Evolutionary conservation across 2,888 invertebrate species (phyloP).

Genomic region (Coleophora deauratella): DNA sequence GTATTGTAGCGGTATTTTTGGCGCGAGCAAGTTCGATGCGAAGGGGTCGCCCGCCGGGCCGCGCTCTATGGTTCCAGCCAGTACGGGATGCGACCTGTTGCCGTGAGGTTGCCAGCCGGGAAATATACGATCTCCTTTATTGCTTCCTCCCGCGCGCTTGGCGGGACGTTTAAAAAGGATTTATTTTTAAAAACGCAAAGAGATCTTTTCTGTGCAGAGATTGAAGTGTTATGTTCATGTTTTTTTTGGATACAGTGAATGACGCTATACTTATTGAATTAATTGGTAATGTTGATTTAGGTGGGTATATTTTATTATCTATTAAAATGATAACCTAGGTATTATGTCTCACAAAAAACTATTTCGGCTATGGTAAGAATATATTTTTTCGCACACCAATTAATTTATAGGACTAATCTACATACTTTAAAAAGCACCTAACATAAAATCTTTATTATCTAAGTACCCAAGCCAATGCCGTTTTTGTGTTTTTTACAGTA

Average conservation of each 20-base stretch:
- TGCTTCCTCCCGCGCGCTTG: slow-evolving; percentile 23
- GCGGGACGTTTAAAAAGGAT: slow-evolving; percentile 42
- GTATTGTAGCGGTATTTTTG: slow-evolving; percentile 53
- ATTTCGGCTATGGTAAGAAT: too few relatives aligned
- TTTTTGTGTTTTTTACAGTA: slow-evolving; percentile 26
- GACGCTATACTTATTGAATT: not conserved
- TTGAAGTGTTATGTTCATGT: not conserved
- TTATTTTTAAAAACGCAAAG: slow-evolving; percentile 14
- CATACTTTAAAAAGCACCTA: too few relatives aligned
- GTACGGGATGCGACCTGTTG: slow-evolving; percentile 71
- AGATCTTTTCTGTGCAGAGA: not conserved
- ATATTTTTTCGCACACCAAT: too few relatives aligned
- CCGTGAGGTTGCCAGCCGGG: slow-evolving; percentile 52
- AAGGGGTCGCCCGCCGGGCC: slow-evolving; percentile 28
- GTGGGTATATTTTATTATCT: too few relatives aligned
- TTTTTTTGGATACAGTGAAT: not conserved
- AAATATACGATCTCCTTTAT: too few relatives aligned
- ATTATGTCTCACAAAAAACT: too few relatives aligned
- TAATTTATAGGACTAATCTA: too few relatives aligned
- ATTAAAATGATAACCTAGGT: too few relatives aligned
- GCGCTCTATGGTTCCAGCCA: slow-evolving; percentile 22
- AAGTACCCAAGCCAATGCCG: too few relatives aligned
- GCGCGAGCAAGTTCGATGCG: slow-evolving; percentile 60
- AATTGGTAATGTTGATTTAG: too few relatives aligned
- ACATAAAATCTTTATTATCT: slow-evolving; percentile 19